Conservation (phyloP, 2,888 invertebrate species). For the Drosophila sordidapex region DNA sequence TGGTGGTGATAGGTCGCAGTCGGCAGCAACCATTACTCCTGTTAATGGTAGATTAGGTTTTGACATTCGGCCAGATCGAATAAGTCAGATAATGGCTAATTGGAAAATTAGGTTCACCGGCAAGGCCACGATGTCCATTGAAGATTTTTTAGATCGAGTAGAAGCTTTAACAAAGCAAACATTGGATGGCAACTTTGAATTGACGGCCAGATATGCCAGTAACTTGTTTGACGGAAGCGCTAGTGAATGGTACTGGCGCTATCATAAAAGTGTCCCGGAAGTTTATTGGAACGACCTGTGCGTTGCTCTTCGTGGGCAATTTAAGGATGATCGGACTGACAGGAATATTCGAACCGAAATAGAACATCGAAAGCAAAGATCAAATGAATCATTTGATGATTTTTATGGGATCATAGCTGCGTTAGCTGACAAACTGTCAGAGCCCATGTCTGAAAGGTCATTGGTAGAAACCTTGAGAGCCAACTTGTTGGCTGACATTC, state of each 20-base stretch:
- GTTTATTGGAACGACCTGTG: no score
- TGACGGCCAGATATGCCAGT: no score
- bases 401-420: background rate
- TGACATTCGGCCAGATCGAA: background rate
- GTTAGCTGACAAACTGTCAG: background rate
- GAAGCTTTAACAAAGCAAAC: background rate
- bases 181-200: no score
- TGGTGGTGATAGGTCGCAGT: background rate
- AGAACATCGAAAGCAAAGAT: background rate
- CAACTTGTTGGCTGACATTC: no score
- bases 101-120: background rate
- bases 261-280: no score
- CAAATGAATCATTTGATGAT: conserved; percentile 1
- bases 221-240: no score
- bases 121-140: background rate
- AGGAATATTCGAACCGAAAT: background rate
- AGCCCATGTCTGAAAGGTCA: no score
- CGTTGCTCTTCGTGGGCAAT: background rate
- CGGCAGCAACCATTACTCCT: background rate
- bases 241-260: no score
- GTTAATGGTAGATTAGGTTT: no score
- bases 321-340: background rate
- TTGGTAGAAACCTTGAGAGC: no score
- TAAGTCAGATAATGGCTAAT: background rate
- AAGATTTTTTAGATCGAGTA: background rate